Evolutionary conservation across 2,113 vertebrate species (phyloP), one percentile per base, ranked within the genome.

Genomic region (Ochotona princeps): DNA sequence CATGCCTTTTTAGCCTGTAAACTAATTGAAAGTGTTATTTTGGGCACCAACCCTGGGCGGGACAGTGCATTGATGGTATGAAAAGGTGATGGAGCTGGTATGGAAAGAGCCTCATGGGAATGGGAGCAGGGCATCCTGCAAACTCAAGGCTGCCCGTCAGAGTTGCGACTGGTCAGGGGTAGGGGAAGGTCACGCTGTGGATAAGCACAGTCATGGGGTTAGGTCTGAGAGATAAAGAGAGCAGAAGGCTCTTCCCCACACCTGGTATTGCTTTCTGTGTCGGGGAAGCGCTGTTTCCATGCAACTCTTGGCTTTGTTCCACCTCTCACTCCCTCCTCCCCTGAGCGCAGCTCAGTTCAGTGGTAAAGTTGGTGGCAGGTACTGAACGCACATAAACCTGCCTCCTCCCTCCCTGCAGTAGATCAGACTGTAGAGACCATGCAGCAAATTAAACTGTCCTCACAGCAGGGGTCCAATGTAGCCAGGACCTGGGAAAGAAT

Each of bases 391-490:
- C 25, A 54, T 35, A 57, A 91, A 30, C 38, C 47, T 54, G 21
- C 15, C 8, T 83, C 86, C 6, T 60, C 83, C 35, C 70, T 74
- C 86, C 57, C 13, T 30, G 76, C 76, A 70, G 47, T 28, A 38
- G 49, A 15, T 2, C 47, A 75, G 83, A 44, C 35, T 30, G 18
- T 5, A 44, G 51, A 83, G 67, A 76, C 18, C n/a, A 23, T 21
- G 7, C 30, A 21, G n/a, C 11, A 83, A 65, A 18, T 44, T 54
- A 15, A 49, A 80, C 44, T 87, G 63, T 65, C 7, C 35, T 49
- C 57, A 32, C 0, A 0, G n/a, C 20, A 57, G 8, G 38, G 25
- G n/a, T 65, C 23, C 65, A 32, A 11, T 2, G 30, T 6, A 10
- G 15, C 44, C 90, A 51, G 60, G 89, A 65, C 57, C 65, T 44